Base-by-base conservation (phyloP, 2,888 invertebrate species). In the Acleris literana region DNA sequence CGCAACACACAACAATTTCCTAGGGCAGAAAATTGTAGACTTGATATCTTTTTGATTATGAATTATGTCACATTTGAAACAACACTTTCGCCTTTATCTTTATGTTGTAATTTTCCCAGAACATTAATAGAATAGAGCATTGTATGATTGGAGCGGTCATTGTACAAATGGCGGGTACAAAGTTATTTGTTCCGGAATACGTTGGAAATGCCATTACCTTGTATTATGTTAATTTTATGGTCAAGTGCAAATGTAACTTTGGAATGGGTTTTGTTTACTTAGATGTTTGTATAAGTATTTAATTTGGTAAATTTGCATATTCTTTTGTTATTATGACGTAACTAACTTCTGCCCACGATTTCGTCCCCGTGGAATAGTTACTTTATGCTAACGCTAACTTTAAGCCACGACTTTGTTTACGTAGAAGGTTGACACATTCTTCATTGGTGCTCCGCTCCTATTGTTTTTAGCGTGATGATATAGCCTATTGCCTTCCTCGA, bases 101-200 rank as follows among this genome's bases (percentile, higher is more conserved):
- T 18, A n/a, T 64, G 25, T 54, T 48, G 25, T 54, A 59, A 59
- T 64, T 48, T 49, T 59, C 64, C 25, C 64, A 54, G 6, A 11
- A 0, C 20, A 11, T 25, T 22, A 59, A 7, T 54, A 39, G 33
- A 33, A 33, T 29, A 33, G 33, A 22, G 64, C 22, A 43, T 64
- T 64, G 59, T 59, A 13, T 64, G 58, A 9, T 43, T 53, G 53
- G 13, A 13, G 39, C 7, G 64, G 54, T n/a, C 29, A 57, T 59
- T 64, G 54, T 64, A 60, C 39, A 48, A 39, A 43, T 25, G 25
- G 16, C 25, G 25, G 7, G 16, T 43, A 39, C 51, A 16, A 60
- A 48, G 25, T 54, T 54, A n/a, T 17, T 43, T 20, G n/a, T 9
- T 48, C 11, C 62, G n/a, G 55, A 1, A 20, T 17, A 49, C 55